Conservation (phyloP, 2,113 vertebrate species). For the Nothoprocta perdicaria region DNA sequence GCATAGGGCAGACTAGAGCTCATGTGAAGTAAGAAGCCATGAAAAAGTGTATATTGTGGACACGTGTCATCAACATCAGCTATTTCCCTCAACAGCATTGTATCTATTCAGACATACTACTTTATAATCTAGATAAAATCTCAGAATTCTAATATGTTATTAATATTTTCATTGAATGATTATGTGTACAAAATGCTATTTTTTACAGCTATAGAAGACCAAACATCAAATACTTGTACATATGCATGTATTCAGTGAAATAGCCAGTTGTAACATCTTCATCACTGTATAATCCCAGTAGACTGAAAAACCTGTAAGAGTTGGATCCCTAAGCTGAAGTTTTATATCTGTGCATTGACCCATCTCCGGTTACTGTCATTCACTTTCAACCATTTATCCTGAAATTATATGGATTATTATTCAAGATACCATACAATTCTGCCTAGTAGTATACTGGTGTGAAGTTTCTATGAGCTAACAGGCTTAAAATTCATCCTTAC, state of each 20-base stretch:
- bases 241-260: background rate
- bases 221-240: background rate
- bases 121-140: background rate
- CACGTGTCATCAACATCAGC: conserved; percentile 33
- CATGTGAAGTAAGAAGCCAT: conserved; percentile 57
- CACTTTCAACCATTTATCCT: background rate
- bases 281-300: background rate
- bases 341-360: background rate
- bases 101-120: background rate
- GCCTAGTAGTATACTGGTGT: background rate
- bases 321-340: background rate
- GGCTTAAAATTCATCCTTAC: background rate
- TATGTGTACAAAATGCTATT: background rate
- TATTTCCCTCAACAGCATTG: conserved; percentile 15
- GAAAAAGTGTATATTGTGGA: conserved; percentile 41
- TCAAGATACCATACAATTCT: background rate
- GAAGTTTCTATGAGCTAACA: background rate
- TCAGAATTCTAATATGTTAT: background rate
- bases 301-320: background rate
- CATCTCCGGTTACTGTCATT: background rate
- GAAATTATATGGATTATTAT: background rate
- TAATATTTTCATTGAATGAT: background rate
- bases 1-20: background rate
- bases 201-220: background rate
- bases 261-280: background rate